phyloP scores from a whole-genome alignment of 2,797 vertebrate species.

The Liparis tanakae region DNA sequence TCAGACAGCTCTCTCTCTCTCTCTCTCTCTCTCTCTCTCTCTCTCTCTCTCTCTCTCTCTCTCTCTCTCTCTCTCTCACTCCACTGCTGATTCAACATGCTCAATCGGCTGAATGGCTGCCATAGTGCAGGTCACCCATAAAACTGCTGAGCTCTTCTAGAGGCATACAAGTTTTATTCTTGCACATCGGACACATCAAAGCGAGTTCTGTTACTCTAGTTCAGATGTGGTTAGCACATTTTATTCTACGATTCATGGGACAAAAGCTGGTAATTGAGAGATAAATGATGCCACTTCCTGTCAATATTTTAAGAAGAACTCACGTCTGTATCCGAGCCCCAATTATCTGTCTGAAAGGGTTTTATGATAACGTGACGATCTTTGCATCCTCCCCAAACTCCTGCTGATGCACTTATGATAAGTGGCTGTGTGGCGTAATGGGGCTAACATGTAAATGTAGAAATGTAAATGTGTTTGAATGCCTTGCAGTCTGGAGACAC shows the following conservation, averaged over 20 bases:
- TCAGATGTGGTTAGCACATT: slow-evolving; percentile 4
- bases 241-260: background rate
- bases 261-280: slow-evolving; percentile 20
- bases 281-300: slow-evolving; percentile 20
- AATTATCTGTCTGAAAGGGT: slow-evolving; percentile 34
- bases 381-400: slow-evolving; percentile 27
- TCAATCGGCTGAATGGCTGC: background rate
- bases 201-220: background rate
- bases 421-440: slow-evolving; percentile 48
- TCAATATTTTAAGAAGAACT: background rate
- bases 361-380: slow-evolving; percentile 28
- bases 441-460: slow-evolving; percentile 55
- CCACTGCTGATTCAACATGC: background rate
- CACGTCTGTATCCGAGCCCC: slow-evolving; percentile 5
- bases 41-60: background rate
- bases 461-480: slow-evolving; percentile 53
- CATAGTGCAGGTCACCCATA: background rate
- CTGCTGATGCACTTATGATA: slow-evolving; percentile 52
- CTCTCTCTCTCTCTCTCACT: background rate
- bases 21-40: background rate
- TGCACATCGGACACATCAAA: background rate
- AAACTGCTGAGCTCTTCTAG: background rate
- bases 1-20: background rate
- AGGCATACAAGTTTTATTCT: background rate
- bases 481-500: slow-evolving; percentile 38